These are phyloP conservation scores for Parotocinclus haroldoi DNA, from an alignment of 2,797 vertebrate genomes.

Conservation along the genomic window DNA sequence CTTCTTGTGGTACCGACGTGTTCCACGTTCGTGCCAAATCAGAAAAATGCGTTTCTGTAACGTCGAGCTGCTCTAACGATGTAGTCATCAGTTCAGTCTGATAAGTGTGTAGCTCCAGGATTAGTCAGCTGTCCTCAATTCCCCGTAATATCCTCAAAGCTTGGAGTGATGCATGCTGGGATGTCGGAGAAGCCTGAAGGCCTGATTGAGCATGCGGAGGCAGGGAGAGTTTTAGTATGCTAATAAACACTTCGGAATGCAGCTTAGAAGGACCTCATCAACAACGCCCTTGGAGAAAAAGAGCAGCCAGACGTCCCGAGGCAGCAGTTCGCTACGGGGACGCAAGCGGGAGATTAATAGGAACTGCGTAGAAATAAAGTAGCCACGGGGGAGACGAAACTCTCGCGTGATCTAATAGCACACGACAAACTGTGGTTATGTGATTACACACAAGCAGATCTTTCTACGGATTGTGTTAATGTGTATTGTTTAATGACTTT, in stretches of 20 bases:
- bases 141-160: slow-evolving; percentile 31
- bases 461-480: not conserved
- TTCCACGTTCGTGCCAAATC: no score
- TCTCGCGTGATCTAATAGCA: slow-evolving; percentile 11
- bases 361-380: slow-evolving; percentile 36
- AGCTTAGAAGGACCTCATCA: slow-evolving; percentile 48
- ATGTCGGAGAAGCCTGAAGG: slow-evolving; percentile 39
- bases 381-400: slow-evolving; percentile 12
- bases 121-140: slow-evolving; percentile 21
- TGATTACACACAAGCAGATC: slow-evolving; percentile 20
- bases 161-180: slow-evolving; percentile 37
- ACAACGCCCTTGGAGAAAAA: slow-evolving; percentile 48
- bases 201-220: slow-evolving; percentile 45
- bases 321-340: slow-evolving; percentile 25
- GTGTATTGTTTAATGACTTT: no score
- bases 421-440: slow-evolving; percentile 2
- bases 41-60: no score
- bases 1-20: no score
- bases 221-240: slow-evolving; percentile 45
- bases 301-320: slow-evolving; percentile 32
- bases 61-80: no score
- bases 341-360: slow-evolving; percentile 46
- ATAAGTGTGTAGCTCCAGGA: not conserved
- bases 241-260: slow-evolving; percentile 48
- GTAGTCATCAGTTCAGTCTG: not conserved